phyloP scores from a whole-genome alignment of 2,888 invertebrate species.

The Nomada lathburiana region DNA sequence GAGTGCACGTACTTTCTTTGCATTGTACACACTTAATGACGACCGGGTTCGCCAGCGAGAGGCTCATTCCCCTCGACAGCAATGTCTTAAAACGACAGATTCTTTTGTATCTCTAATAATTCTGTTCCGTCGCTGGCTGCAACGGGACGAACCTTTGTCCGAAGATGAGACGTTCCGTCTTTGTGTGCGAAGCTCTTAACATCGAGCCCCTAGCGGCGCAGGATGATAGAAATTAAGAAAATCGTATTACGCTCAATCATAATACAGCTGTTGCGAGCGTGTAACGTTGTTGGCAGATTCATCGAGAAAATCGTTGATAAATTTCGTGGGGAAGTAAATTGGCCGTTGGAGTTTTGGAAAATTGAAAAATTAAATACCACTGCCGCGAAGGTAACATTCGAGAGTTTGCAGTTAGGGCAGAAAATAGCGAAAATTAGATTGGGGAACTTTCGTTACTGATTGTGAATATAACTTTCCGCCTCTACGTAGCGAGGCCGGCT shows the following conservation, averaged over 20 bases:
- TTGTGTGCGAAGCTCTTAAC: background rate
- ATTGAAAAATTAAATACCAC: background rate
- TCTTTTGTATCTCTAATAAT: slow-evolving; percentile 45
- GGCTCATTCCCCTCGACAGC: slow-evolving; percentile 15
- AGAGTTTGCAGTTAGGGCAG: background rate
- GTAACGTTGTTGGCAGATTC: no score
- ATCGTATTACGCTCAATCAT: background rate
- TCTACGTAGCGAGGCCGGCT: background rate
- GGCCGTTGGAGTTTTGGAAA: background rate
- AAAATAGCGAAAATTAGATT: no score
- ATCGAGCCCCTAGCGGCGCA: background rate
- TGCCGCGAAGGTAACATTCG: background rate
- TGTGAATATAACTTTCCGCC: no score
- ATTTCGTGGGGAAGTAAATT: background rate
- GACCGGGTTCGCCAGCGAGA: background rate
- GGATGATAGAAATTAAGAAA: background rate
- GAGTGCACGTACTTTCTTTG: background rate
- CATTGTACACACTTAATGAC: slow-evolving; percentile 37
- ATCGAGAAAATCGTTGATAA: background rate
- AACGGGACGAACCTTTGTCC: background rate
- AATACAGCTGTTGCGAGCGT: no score
- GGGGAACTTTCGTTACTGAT: no score
- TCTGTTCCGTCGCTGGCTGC: slow-evolving; percentile 13
- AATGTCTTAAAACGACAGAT: slow-evolving; percentile 34
- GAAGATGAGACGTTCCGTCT: background rate